A percentile compares a stretch with the other conserved stretches of the same genome.
These are phyloP conservation scores for Struthio camelus DNA, from an alignment of 2,113 vertebrate genomes.

Conservation along the genomic window DNA sequence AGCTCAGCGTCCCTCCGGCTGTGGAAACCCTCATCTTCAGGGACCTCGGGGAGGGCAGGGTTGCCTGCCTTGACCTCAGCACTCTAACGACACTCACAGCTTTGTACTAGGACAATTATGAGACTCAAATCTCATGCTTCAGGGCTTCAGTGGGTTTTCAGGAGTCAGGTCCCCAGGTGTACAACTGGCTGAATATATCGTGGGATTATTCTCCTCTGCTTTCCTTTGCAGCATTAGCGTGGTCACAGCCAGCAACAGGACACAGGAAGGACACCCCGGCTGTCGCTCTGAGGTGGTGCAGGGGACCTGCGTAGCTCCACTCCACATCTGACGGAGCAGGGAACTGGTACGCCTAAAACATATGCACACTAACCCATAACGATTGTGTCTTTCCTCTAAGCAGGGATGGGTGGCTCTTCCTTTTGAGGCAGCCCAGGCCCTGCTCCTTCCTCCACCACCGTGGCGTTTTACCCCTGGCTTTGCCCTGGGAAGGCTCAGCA, in stretches of 20 bases:
- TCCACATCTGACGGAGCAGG: neutral
- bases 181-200: too few relatives aligned
- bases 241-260: neutral
- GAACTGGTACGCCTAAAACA: neutral
- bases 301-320: neutral
- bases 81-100: rapidly evolving
- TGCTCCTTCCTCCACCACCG: neutral
- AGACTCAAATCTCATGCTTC: neutral
- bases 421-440: neutral
- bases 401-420: neutral
- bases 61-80: neutral
- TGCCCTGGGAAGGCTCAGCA: too few relatives aligned
- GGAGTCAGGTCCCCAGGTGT: rapidly evolving
- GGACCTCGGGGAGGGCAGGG: neutral
- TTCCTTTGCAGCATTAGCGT: neutral
- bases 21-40: too few relatives aligned
- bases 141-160: neutral
- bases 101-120: neutral
- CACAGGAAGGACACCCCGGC: neutral
- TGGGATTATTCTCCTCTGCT: neutral
- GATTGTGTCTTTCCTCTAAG: neutral
- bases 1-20: too few relatives aligned
- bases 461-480: too few relatives aligned
- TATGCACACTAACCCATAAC: neutral
- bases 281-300: rapidly evolving